Base-by-base conservation (phyloP, 2,797 vertebrate genomes). In the Acrocephalus scirpaceus region DNA sequence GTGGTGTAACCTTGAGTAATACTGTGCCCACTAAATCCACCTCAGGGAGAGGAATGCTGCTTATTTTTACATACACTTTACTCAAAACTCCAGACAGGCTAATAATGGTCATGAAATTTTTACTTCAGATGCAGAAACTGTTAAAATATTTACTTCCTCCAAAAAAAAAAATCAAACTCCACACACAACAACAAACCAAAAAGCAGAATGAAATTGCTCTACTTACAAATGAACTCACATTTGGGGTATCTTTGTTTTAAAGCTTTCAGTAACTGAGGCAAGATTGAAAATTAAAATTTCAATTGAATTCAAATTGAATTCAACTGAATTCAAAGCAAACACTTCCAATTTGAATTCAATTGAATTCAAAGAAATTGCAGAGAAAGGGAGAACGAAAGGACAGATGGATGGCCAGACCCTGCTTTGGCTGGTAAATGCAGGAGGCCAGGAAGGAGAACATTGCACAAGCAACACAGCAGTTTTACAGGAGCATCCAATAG, bases 131-230 rank as follows among this genome's bases (percentile, higher is more conserved):
- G 32, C 32, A 88, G 38, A 76, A 93, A 67, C 8, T 42, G 13
- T 62, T 95, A 76, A 93, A 93, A 92, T 87, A 92, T 85, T 93
- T 93, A 92, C 53, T 64, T 84, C 44, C 44, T 67, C 14, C 7
- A 65, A 70, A 78, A 78, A 62, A 77, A 78, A 62, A 60, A 2
- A 18, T 5, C 20, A 15, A 18, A 14, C 13, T 5, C 60, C 27
- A 47, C 47, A 65, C 21, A 53, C 6, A 58, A 27, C 44, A 44
- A 16, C 29, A 45, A 83, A 30, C 12, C 13, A 30, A 22, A 73
- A 76, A 67, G 29, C 38, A 83, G 57, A 74, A 86, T 30, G 48
- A 79, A 89, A 89, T 21, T 67, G 53, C 32, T 80, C 51, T 71
- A 21, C 60, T 72, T 92, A 54, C 5, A 94, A 80, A 89, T 58